Evolutionary conservation across 2,113 vertebrate genomes (phyloP).

Genomic region (Poeciliopsis turrubarensis): DNA sequence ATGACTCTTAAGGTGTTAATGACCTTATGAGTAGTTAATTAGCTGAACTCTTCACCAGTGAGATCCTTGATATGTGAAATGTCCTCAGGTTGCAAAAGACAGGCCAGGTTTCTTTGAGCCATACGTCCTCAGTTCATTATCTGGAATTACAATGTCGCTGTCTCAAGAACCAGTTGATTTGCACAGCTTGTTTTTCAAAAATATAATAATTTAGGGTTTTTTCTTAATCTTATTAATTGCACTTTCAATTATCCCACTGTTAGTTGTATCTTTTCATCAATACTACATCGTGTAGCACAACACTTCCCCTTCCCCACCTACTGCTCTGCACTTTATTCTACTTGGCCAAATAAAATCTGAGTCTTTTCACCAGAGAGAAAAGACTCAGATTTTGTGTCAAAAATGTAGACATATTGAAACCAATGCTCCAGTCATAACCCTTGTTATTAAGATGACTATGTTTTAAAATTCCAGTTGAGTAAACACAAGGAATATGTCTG

Average conservation of each 20-base stretch:
- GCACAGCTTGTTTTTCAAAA: too few species aligned
- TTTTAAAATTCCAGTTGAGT: too few species aligned
- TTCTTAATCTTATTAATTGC: neutral
- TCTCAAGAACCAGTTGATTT: too few species aligned
- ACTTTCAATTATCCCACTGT: neutral
- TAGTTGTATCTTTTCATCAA: neutral
- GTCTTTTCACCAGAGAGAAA: too few species aligned
- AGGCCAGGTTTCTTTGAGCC: neutral
- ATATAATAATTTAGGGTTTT: too few species aligned
- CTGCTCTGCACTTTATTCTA: neutral
- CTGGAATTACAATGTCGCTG: too few species aligned
- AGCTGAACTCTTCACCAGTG: neutral
- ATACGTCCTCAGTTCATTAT: too few species aligned
- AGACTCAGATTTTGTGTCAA: too few species aligned
- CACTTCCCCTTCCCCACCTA: neutral
- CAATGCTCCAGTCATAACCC: too few species aligned
- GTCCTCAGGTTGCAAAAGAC: neutral
- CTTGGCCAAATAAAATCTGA: neutral
- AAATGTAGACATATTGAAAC: too few species aligned
- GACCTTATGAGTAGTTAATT: neutral
- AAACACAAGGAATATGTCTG: too few species aligned
- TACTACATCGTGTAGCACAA: neutral
- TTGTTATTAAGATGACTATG: too few species aligned
- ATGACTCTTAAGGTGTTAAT: constrained; percentile 6
- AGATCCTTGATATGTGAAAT: neutral